These are phyloP conservation scores for Actenoides lindsayi DNA, from an alignment of 2,113 vertebrate species.

Conservation along the genomic window DNA sequence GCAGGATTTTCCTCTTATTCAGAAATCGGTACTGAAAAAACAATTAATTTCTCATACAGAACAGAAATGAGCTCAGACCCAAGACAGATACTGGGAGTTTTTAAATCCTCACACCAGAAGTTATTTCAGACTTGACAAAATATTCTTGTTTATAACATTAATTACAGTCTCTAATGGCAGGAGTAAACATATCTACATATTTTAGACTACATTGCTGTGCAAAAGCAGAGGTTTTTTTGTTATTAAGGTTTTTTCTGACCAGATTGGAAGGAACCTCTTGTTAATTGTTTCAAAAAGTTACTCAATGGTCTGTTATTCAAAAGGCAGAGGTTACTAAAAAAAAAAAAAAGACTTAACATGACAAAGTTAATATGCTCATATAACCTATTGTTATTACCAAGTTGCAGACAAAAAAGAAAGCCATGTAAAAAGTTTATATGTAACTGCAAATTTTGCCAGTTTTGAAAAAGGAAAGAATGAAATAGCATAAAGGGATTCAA, in stretches of 20 bases:
- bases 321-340: slow-evolving; percentile 15
- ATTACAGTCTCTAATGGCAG: neutral
- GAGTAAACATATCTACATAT: neutral
- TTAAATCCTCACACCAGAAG: slow-evolving; percentile 11
- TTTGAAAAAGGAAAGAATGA: neutral
- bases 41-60: slow-evolving; percentile 43
- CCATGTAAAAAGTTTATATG: slow-evolving; percentile 14
- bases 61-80: slow-evolving; percentile 53
- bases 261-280: slow-evolving; percentile 1
- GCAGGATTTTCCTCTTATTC: slow-evolving; percentile 45
- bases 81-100: slow-evolving; percentile 21
- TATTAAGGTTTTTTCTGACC: neutral
- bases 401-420: slow-evolving; percentile 37
- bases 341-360: slow-evolving; percentile 21
- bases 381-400: slow-evolving; percentile 26
- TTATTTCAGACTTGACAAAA: slow-evolving; percentile 23
- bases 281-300: slow-evolving; percentile 23
- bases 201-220: neutral
- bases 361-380: slow-evolving; percentile 7
- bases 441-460: neutral
- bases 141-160: slow-evolving; percentile 15
- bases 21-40: slow-evolving; percentile 22
- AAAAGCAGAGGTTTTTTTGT: neutral
- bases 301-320: slow-evolving; percentile 12
- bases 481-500: neutral